Evolutionary conservation across 2,888 invertebrate genomes (phyloP).

Genomic region (Caenorhabditis imperialis): DNA sequence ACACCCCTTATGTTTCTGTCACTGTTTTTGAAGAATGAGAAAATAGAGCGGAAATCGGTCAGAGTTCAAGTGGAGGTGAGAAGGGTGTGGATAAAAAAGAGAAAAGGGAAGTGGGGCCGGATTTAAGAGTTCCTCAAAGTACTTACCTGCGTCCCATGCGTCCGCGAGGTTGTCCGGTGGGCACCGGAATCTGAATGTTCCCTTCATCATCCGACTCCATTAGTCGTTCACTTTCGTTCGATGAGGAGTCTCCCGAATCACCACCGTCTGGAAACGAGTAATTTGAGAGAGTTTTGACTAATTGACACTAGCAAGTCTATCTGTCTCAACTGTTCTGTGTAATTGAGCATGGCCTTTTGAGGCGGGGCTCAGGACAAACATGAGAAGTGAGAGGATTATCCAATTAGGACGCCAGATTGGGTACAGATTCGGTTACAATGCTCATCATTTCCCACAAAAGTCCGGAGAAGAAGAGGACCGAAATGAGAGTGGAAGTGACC

Average conservation of each 20-base stretch:
- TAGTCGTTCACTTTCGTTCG: constrained; percentile 70
- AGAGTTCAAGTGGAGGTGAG: constrained; percentile 18
- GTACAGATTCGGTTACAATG: constrained; percentile 9
- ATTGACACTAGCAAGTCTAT: constrained; percentile 14
- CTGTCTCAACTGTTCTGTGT: constrained; percentile 16
- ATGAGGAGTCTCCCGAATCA: constrained; percentile 62
- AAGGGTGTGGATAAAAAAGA: constrained; percentile 24
- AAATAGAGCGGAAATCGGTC: constrained; percentile 32
- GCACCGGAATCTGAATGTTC: constrained; percentile 68
- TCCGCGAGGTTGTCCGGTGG: constrained; percentile 59
- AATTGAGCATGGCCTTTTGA: constrained; percentile 18
- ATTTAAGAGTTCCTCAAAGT: constrained; percentile 31
- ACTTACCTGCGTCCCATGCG: constrained; percentile 71
- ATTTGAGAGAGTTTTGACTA: too few relatives aligned
- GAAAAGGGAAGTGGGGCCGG: constrained; percentile 34
- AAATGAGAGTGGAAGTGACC: constrained; percentile 29
- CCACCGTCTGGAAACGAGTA: constrained; percentile 62
- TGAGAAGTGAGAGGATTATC: constrained; percentile 45
- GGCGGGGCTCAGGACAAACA: constrained; percentile 37
- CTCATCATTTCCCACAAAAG: constrained; percentile 6
- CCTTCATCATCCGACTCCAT: constrained; percentile 74
- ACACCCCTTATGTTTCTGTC: constrained; percentile 36
- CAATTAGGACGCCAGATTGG: constrained; percentile 24
- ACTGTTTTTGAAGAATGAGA: constrained; percentile 27
- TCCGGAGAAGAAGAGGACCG: not conserved